phyloP scores from a whole-genome alignment of 2,888 invertebrate genomes.

The Pedicia rivosa region DNA sequence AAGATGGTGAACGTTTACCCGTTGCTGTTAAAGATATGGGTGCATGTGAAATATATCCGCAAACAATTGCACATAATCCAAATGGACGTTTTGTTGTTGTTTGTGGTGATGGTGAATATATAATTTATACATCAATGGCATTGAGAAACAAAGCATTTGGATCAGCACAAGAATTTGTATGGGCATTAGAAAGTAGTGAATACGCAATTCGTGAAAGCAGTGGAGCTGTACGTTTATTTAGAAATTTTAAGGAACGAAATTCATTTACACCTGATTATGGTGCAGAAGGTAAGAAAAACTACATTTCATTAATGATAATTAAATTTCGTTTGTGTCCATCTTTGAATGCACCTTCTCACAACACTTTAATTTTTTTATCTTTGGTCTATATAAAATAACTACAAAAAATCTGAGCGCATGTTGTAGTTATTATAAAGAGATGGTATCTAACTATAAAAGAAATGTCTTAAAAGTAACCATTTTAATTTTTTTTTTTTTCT shows the following conservation, averaged over 20 bases:
- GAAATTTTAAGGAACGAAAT: constrained; percentile 96
- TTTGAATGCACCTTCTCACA: no score
- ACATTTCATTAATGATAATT: no score
- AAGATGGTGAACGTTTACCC: constrained; percentile 85
- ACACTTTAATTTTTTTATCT: no score
- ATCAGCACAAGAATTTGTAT: constrained; percentile 95
- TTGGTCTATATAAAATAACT: no score
- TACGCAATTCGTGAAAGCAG: constrained; percentile 80
- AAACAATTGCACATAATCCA: constrained; percentile 95
- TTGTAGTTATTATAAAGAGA: no score
- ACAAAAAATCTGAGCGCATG: no score
- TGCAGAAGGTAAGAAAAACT: constrained; percentile 80
- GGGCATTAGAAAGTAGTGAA: constrained; percentile 93
- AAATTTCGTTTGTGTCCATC: no score
- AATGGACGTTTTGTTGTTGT: constrained; percentile 89
- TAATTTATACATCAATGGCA: constrained; percentile 99
- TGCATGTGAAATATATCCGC: constrained; percentile 97
- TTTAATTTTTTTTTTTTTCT: no score
- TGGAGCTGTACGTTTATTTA: constrained; percentile 83
- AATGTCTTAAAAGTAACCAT: no score
- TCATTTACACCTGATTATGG: constrained; percentile 94
- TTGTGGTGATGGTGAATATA: constrained; percentile 99
- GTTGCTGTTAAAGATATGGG: constrained; percentile 98
- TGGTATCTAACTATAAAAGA: no score
- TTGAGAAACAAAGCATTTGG: constrained; percentile 97